Evolutionary conservation across 2,888 invertebrate genomes (phyloP).

Genomic region (Plagodis pulveraria): DNA sequence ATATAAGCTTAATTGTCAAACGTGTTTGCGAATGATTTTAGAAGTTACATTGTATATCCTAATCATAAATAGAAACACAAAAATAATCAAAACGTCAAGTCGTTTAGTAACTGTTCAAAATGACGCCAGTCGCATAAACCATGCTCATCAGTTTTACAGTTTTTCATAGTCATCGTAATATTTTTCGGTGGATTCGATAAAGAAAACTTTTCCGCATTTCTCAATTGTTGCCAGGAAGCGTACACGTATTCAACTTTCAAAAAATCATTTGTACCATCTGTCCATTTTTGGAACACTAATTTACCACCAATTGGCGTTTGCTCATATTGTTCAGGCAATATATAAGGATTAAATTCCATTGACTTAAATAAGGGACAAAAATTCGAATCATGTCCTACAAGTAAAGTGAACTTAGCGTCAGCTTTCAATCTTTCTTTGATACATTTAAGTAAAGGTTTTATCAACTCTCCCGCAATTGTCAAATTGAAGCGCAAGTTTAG

Average conservation of each 20-base stretch:
- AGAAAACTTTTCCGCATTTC: constrained; percentile 47
- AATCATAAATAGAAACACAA: not conserved
- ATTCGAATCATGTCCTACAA: constrained; percentile 73
- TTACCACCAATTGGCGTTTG: constrained; percentile 69
- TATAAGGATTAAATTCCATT: constrained; percentile 54
- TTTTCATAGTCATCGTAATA: constrained; percentile 49
- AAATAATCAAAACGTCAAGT: too few relatives aligned
- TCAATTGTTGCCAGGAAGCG: constrained; percentile 54
- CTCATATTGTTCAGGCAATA: constrained; percentile 59
- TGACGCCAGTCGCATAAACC: constrained; percentile 64
- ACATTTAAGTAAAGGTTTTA: constrained; percentile 53
- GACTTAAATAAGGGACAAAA: constrained; percentile 53
- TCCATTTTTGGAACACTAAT: constrained; percentile 70
- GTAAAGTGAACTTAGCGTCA: constrained; percentile 48
- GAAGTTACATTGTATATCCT: too few relatives aligned
- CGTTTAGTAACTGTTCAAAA: constrained; percentile 36
- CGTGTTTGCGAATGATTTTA: too few relatives aligned
- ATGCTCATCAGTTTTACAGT: constrained; percentile 47
- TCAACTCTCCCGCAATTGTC: constrained; percentile 52
- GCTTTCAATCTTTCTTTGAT: constrained; percentile 49
- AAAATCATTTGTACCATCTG: constrained; percentile 45
- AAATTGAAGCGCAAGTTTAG: constrained; percentile 63
- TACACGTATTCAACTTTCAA: constrained; percentile 68
- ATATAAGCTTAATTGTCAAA: too few relatives aligned
- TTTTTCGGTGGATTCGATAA: constrained; percentile 52